Percentiles rank a stretch among this genome's conserved stretches.
phyloP scores from a whole-genome alignment of 1,140 invertebrate species.

The Chironomus striatipennis region DNA sequence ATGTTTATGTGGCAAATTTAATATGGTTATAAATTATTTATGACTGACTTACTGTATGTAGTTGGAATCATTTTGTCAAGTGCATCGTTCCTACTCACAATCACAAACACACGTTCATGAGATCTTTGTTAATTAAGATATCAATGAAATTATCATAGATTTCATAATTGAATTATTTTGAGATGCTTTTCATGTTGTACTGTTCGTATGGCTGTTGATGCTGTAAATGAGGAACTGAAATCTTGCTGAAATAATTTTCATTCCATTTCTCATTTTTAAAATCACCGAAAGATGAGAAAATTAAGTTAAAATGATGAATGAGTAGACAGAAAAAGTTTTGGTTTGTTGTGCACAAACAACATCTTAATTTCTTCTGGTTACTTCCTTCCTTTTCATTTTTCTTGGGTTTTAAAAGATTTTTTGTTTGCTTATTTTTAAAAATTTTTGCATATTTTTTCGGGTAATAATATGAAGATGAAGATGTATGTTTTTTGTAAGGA shows the following conservation, averaged over 20 bases:
- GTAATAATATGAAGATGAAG: too few relatives aligned
- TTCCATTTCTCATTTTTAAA: not conserved
- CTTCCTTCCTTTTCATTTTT: too few relatives aligned
- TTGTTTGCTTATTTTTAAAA: too few relatives aligned
- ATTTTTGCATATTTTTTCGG: too few relatives aligned
- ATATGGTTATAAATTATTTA: slow-evolving; percentile 18
- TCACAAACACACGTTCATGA: not conserved
- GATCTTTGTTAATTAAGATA: not conserved
- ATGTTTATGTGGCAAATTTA: slow-evolving; percentile 21
- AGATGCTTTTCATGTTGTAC: not conserved
- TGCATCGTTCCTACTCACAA: not conserved
- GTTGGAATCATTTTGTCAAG: not conserved
- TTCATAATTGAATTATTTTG: not conserved
- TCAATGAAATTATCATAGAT: slow-evolving; percentile 5
- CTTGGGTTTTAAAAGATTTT: too few relatives aligned
- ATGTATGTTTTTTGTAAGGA: too few relatives aligned
- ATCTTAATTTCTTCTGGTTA: too few relatives aligned
- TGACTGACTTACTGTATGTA: not conserved
- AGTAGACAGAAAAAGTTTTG: slow-evolving; percentile 8
- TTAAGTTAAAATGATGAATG: slow-evolving; percentile 14
- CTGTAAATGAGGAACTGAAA: not conserved
- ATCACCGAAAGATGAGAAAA: not conserved
- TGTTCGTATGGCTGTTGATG: too few relatives aligned
- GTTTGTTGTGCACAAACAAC: too few relatives aligned
- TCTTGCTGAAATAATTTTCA: not conserved